Percentiles rank a stretch among this genome's conserved stretches.
Evolutionary conservation across 2,888 invertebrate species (phyloP).

Genomic region (Euclidia mi): DNA sequence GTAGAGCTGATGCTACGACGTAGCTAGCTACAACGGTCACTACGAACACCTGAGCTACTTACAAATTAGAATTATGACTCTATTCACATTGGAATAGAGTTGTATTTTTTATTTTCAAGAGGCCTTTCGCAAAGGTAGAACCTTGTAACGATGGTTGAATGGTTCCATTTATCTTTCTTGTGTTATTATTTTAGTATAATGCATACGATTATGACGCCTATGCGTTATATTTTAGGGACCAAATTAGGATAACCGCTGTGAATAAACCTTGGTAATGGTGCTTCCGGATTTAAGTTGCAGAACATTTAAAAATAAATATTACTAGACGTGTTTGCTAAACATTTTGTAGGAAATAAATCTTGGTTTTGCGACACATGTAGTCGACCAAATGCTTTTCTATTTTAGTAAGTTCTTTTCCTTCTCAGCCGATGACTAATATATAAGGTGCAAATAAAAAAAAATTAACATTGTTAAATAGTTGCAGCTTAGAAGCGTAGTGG

Average conservation of each 20-base stretch:
- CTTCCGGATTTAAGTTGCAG: conserved; percentile 36
- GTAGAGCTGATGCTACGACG: conserved; percentile 18
- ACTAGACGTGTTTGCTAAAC: conserved; percentile 25
- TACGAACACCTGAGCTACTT: conserved; percentile 44
- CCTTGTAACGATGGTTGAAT: conserved; percentile 65
- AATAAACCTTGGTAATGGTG: conserved; percentile 34
- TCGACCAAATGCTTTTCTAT: too few species aligned
- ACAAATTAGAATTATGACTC: conserved; percentile 50
- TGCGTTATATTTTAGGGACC: conserved; percentile 32
- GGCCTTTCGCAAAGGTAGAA: conserved; percentile 53
- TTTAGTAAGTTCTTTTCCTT: too few species aligned
- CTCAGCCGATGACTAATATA: too few species aligned
- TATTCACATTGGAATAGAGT: conserved; percentile 38
- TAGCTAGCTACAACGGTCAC: conserved; percentile 34
- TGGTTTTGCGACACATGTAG: too few species aligned
- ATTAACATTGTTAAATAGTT: too few species aligned
- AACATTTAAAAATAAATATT: conserved; percentile 41
- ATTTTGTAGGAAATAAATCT: background rate
- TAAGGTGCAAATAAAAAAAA: too few species aligned
- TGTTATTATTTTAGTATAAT: conserved; percentile 60
- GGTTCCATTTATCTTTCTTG: conserved; percentile 67
- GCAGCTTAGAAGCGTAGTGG: too few species aligned
- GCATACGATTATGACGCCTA: conserved; percentile 49
- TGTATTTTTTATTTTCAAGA: conserved; percentile 31
- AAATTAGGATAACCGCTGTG: conserved; percentile 32